phyloP scores from a whole-genome alignment of 2,888 invertebrate species.

The Lithophane socia region DNA sequence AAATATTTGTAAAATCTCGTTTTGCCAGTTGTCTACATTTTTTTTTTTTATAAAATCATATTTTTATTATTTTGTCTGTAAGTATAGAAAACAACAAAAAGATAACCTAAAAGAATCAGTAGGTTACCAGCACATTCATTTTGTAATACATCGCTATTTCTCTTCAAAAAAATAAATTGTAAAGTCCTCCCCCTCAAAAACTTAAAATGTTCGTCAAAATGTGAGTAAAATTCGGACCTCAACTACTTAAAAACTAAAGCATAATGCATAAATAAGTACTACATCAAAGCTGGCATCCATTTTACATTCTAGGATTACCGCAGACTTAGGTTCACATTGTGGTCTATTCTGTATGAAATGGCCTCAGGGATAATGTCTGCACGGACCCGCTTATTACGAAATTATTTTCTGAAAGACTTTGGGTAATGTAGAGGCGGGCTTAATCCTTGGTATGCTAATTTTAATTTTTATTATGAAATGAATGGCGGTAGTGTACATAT shows the following conservation, averaged over 20 bases:
- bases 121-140: not conserved
- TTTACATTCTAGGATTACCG: constrained; percentile 34
- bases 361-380: constrained; percentile 12
- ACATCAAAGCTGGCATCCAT: constrained; percentile 25
- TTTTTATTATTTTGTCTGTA: not conserved
- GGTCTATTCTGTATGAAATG: constrained; percentile 6
- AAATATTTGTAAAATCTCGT: not conserved
- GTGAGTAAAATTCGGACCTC: not conserved
- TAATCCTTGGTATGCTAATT: constrained; percentile 19
- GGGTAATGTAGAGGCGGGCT: not conserved
- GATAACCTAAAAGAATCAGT: not conserved
- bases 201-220: not conserved
- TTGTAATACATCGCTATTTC: too few relatives aligned
- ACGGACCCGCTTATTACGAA: not conserved
- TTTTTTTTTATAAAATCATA: not conserved
- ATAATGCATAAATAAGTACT: constrained; percentile 3
- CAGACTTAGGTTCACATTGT: not conserved
- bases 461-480: constrained; percentile 24
- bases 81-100: not conserved
- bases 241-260: constrained; percentile 8
- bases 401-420: constrained; percentile 21
- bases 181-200: not conserved
- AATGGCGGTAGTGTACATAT: not conserved
- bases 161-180: not conserved
- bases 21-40: not conserved